A percentile compares a stretch with the other conserved stretches of the same genome.
Conservation (phyloP, 2,113 vertebrate genomes). For the Cheirogaleus medius region DNA sequence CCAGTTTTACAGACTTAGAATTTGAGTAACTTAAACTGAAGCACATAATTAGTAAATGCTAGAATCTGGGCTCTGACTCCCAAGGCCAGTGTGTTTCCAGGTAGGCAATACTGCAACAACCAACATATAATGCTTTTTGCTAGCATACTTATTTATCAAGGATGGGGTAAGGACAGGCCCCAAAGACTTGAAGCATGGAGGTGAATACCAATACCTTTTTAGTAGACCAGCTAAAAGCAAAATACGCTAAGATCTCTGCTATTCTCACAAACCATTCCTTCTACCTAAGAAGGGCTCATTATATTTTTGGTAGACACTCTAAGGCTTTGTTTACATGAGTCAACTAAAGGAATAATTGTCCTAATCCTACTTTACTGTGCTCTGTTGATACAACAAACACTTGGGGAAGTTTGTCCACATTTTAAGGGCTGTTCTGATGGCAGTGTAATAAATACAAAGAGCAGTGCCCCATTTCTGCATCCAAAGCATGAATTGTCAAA, state of each 20-base stretch:
- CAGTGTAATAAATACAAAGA: slow-evolving; percentile 11
- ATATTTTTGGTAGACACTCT: not conserved
- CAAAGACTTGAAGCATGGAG: not conserved
- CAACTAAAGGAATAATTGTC: slow-evolving; percentile 20
- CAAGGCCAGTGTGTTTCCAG: not conserved
- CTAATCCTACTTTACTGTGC: not conserved
- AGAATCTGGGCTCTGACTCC: not conserved
- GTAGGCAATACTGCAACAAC: not conserved
- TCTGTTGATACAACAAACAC: slow-evolving; percentile 25
- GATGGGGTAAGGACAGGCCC: not conserved
- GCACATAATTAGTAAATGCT: not conserved
- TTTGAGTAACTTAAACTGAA: not conserved
- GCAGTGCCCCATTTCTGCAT: not conserved
- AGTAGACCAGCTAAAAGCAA: not conserved
- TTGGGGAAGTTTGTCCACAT: not conserved
- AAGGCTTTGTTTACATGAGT: not conserved
- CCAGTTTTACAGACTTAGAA: not conserved
- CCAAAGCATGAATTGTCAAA: not conserved
- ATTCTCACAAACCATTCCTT: not conserved
- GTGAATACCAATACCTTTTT: not conserved
- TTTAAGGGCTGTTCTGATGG: not conserved
- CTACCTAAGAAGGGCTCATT: not conserved
- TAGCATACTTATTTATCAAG: not conserved
- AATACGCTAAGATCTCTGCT: not conserved
- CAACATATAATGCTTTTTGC: not conserved